Conservation (phyloP, 2,113 vertebrate genomes). For the Protomyctophum bolini region DNA sequence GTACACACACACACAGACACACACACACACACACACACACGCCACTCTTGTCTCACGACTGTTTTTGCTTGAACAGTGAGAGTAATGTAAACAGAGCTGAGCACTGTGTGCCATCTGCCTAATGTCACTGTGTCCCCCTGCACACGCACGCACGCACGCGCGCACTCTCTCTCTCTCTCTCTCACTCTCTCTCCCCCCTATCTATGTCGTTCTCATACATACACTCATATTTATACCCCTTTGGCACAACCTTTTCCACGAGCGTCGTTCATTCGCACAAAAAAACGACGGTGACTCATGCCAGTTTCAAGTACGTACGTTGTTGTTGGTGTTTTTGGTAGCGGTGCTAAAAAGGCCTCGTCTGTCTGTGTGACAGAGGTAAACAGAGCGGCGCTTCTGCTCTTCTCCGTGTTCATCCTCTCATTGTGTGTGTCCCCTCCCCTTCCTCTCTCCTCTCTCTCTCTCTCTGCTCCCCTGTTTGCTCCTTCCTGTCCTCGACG, state of each 20-base stretch:
- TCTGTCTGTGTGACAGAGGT: too few species aligned
- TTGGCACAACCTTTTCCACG: too few species aligned
- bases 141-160: slow-evolving; percentile 49
- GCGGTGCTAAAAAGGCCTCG: too few species aligned
- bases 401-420: slow-evolving; percentile 22
- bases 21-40: slow-evolving; percentile 28
- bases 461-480: background rate
- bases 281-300: too few species aligned
- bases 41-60: slow-evolving; percentile 58
- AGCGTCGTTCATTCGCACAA: too few species aligned
- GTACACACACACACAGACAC: slow-evolving; percentile 15
- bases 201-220: too few species aligned
- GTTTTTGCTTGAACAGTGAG: slow-evolving; percentile 79
- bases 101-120: slow-evolving; percentile 77
- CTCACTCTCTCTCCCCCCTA: background rate
- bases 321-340: too few species aligned
- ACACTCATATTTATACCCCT: too few species aligned
- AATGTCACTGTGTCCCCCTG: slow-evolving; percentile 77
- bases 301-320: too few species aligned
- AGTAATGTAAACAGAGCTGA: slow-evolving; percentile 79
- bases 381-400: background rate
- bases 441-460: slow-evolving; percentile 24
- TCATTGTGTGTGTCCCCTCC: slow-evolving; percentile 54
- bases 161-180: slow-evolving; percentile 6
- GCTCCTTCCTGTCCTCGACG: slow-evolving; percentile 25